These are phyloP conservation scores for Anseranas semipalmata DNA, from an alignment of 2,113 vertebrate genomes.

Conservation along the genomic window DNA sequence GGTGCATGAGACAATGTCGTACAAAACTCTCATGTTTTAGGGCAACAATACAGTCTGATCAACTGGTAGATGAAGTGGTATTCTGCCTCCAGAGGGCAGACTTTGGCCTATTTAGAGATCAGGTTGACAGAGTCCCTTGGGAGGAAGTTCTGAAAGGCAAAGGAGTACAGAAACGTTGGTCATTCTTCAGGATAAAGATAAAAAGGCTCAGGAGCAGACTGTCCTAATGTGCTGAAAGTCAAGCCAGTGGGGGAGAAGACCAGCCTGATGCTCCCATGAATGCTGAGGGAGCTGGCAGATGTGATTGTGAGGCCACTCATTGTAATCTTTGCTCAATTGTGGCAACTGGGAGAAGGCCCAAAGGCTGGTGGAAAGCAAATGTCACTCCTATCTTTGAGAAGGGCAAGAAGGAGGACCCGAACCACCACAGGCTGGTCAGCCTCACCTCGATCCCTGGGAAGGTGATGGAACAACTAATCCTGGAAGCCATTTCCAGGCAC, in stretches of 20 bases:
- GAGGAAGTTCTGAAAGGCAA: background rate
- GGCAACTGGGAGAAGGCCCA: background rate
- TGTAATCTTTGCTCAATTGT: background rate
- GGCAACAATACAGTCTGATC: background rate
- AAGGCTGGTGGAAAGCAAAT: no score
- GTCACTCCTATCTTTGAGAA: background rate
- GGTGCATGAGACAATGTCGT: background rate
- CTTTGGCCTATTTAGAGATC: background rate
- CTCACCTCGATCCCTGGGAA: background rate
- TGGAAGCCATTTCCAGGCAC: background rate
- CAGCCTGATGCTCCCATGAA: background rate
- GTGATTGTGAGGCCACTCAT: background rate
- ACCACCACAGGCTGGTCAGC: background rate
- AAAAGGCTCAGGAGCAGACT: background rate
- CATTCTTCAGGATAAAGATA: background rate
- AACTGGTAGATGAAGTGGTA: background rate
- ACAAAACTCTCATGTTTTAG: background rate
- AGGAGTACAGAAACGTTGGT: background rate
- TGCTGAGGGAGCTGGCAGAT: background rate
- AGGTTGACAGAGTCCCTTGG: background rate
- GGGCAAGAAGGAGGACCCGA: background rate
- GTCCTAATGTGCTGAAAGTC: background rate
- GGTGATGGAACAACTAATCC: background rate
- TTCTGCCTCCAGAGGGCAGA: background rate
- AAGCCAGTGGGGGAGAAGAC: background rate